Base-by-base conservation (phyloP, 2,113 vertebrate species). In the Geococcyx californianus region DNA sequence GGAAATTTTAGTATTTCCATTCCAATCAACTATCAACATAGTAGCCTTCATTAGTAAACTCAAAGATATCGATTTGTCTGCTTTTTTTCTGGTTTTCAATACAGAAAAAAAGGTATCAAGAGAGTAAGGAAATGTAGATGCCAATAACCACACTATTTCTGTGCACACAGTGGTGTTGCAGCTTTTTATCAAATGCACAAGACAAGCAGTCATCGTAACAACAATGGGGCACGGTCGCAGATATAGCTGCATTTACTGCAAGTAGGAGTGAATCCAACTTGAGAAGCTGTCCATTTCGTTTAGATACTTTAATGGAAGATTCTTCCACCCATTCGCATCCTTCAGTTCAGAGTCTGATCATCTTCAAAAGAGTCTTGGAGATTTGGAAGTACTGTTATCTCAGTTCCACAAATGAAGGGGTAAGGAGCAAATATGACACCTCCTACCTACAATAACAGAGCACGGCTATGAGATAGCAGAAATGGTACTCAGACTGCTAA, bases 401-500 rank as follows among this genome's bases (percentile, higher is more conserved):
- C 55, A 13, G 63, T 24, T 7, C 10, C 33, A 77, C 42, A 70
- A n/a, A 29, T 0, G 1, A 18, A 56, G 6, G 63, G 19, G 19
- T 62, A 69, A 73, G 55, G 84, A 84, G 38, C 16, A 66, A 70
- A 63, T 55, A 59, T 6, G 21, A n/a, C 29, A 11, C 8, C 12
- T 59, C 10, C 36, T 49, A 33, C 13, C 24, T 24, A 10, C 28
- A 26, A 0, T 26, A 67, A 45, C 29, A 84, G 25, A 56, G 23
- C 2, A 16, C 1, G 8, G 28, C 60, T 14, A 52, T 0, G 0
- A 15, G 11, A 28, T 0, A 31, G 21, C n/a, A 56, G 31, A 56
- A 68, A 38, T 13, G 34, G 23, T 5, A 16, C 11, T 47, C 18
- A 34, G 28, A n/a, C 11, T 66, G 51, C n/a, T 29, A 13, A 68